These are phyloP conservation scores for Diaprepes abbreviatus DNA, from an alignment of 2,888 invertebrate species.

Conservation along the genomic window DNA sequence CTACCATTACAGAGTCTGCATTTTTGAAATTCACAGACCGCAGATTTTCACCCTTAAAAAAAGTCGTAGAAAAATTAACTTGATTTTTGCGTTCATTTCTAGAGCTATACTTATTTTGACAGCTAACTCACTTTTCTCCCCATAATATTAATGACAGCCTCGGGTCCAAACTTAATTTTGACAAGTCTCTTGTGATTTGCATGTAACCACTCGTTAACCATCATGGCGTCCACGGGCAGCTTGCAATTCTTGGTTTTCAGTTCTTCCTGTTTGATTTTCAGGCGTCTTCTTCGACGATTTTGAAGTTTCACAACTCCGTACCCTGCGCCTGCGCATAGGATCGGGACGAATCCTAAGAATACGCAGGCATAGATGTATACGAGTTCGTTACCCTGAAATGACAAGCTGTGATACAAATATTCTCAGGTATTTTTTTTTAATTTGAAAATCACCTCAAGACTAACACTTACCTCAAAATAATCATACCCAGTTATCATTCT, in stretches of 20 bases:
- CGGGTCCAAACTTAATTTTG: slow-evolving; percentile 91
- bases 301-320: slow-evolving; percentile 94
- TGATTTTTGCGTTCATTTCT: too few relatives aligned
- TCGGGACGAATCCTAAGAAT: slow-evolving; percentile 91
- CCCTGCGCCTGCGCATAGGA: slow-evolving; percentile 91
- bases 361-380: slow-evolving; percentile 97
- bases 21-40: slow-evolving; percentile 84
- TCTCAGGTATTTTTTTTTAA: too few relatives aligned
- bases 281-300: slow-evolving; percentile 83
- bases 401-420: too few relatives aligned
- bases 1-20: slow-evolving; percentile 84
- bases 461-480: slow-evolving; percentile 88
- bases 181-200: slow-evolving; percentile 91
- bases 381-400: slow-evolving; percentile 92
- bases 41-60: slow-evolving; percentile 80
- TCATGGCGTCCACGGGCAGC: slow-evolving; percentile 90
- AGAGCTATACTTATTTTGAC: too few relatives aligned
- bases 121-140: slow-evolving; percentile 77
- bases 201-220: slow-evolving; percentile 94
- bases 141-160: slow-evolving; percentile 87
- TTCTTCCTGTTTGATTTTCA: slow-evolving; percentile 88
- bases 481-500: slow-evolving; percentile 86
- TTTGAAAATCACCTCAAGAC: too few relatives aligned
- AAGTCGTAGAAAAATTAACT: neutral
- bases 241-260: slow-evolving; percentile 68